Evolutionary conservation across 2,113 vertebrate species (phyloP).

Genomic region (Pipa parva): DNA sequence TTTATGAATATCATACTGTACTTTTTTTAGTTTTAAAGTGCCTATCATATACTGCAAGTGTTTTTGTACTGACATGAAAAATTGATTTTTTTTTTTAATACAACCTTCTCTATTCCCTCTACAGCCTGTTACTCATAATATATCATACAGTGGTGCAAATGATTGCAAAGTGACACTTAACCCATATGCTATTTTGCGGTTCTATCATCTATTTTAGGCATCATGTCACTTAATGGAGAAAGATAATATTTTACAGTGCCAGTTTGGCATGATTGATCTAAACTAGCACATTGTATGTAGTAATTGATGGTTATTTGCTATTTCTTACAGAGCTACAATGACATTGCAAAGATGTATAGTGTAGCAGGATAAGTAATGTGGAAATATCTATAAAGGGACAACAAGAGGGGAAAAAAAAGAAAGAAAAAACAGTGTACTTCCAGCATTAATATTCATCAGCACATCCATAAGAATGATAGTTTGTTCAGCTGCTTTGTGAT

Average conservation of each 20-base stretch:
- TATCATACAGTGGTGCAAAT: background rate
- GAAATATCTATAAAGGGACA: background rate
- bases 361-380: constrained; percentile 2
- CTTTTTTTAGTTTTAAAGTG: too few relatives aligned
- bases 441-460: too few relatives aligned
- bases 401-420: too few relatives aligned
- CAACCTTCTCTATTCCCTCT: background rate
- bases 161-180: background rate
- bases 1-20: too few relatives aligned
- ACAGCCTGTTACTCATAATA: background rate
- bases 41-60: too few relatives aligned
- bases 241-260: constrained; percentile 24
- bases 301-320: constrained; percentile 20
- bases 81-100: background rate
- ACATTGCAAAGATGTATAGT: background rate
- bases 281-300: constrained; percentile 7
- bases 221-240: background rate
- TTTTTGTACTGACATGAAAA: too few relatives aligned
- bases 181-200: background rate
- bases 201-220: background rate
- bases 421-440: too few relatives aligned
- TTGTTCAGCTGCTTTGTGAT: too few relatives aligned
- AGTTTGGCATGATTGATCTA: constrained; percentile 20
- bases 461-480: too few relatives aligned
- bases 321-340: constrained; percentile 1